Percentiles rank a stretch among this genome's conserved stretches.
Conservation (phyloP, 2,113 vertebrate genomes). For the Gobiocypris rarus region DNA sequence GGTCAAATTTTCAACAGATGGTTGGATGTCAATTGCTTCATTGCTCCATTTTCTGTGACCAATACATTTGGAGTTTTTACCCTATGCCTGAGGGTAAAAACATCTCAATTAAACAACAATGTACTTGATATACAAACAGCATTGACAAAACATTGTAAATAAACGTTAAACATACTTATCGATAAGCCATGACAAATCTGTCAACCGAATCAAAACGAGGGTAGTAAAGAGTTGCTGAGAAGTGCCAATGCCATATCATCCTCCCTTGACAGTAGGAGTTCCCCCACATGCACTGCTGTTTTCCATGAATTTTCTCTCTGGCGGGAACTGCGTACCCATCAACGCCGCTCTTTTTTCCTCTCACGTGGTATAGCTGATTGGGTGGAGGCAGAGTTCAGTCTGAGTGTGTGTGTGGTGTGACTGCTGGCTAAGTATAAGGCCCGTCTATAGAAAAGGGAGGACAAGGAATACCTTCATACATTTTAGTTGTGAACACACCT, state of each 20-base stretch:
- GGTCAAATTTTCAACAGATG: conserved; percentile 52
- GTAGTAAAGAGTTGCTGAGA: not conserved
- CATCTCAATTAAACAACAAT: too few relatives aligned
- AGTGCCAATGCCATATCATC: conserved; percentile 31
- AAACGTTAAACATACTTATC: not conserved
- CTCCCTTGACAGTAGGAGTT: conserved; percentile 54
- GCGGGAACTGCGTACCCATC: conserved; percentile 18
- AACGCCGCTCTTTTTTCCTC: not conserved
- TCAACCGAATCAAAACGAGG: not conserved
- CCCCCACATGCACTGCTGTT: conserved; percentile 40
- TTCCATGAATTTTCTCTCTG: conserved; percentile 49
- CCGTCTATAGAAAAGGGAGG: conserved; percentile 30
- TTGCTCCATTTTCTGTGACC: conserved; percentile 23
- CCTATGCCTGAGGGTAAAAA: not conserved
- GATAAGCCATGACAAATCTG: not conserved
- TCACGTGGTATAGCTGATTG: conserved; percentile 16
- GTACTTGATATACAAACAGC: too few relatives aligned
- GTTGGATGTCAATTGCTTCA: conserved; percentile 35
- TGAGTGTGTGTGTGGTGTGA: not conserved
- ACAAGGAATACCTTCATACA: conserved; percentile 21
- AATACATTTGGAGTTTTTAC: not conserved
- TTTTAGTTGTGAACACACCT: conserved; percentile 11
- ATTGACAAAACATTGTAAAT: not conserved
- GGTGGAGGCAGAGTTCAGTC: conserved; percentile 19
- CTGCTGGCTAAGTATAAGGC: conserved; percentile 6